A percentile compares a stretch with the other conserved stretches of the same genome.
Conservation (phyloP, 64 coral and sea anemone genomes). For the Montipora foliosa region DNA sequence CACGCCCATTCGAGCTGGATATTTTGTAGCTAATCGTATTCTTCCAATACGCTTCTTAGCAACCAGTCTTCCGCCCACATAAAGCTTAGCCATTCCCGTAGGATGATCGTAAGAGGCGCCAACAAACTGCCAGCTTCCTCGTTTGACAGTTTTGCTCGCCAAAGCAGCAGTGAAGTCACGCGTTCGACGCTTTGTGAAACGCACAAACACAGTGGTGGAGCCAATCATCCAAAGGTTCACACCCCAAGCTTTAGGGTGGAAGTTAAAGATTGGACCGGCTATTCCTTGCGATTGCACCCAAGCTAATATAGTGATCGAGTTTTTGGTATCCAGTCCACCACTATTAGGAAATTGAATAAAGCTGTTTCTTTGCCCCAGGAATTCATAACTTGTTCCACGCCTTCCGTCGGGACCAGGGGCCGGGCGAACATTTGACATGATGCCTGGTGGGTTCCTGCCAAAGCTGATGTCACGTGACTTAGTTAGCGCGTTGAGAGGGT, state of each 20-base stretch:
- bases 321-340: slow-evolving; percentile 71
- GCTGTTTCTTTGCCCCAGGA: slow-evolving; percentile 68
- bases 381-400: slow-evolving; percentile 59
- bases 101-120: slow-evolving; percentile 77
- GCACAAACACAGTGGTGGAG: slow-evolving; percentile 40
- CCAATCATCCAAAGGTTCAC: slow-evolving; percentile 80
- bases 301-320: slow-evolving; percentile 82
- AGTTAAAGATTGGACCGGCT: slow-evolving; percentile 75
- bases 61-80: slow-evolving; percentile 69
- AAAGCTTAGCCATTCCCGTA: slow-evolving; percentile 76
- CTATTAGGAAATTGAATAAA: slow-evolving; percentile 76
- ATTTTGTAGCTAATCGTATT: slow-evolving; percentile 83
- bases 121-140: slow-evolving; percentile 71
- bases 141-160: slow-evolving; percentile 35
- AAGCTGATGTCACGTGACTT: slow-evolving; percentile 74
- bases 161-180: slow-evolving; percentile 50
- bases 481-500: slow-evolving; percentile 61
- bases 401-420: slow-evolving; percentile 63
- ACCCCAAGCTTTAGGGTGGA: slow-evolving; percentile 60
- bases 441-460: slow-evolving; percentile 66
- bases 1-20: slow-evolving; percentile 67
- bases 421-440: slow-evolving; percentile 46
- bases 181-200: slow-evolving; percentile 45
- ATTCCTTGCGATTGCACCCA: slow-evolving; percentile 62
- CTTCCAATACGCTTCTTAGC: slow-evolving; percentile 63